Percentiles rank a stretch among this genome's conserved stretches.
Evolutionary conservation across 2,113 vertebrate genomes (phyloP).

Genomic region (Willisornis vidua): DNA sequence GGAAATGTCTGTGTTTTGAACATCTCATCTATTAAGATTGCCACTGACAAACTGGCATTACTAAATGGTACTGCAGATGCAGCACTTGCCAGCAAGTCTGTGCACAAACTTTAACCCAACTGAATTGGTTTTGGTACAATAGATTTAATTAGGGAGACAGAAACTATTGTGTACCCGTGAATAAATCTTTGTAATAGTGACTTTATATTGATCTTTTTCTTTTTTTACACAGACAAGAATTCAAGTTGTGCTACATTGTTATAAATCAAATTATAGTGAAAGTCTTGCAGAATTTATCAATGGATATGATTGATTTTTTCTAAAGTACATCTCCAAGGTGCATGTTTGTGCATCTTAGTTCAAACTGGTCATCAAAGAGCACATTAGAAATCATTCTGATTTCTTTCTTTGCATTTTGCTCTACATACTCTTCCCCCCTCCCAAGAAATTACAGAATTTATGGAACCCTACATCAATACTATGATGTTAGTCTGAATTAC

Average conservation of each 20-base stretch:
- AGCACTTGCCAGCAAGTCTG: background rate
- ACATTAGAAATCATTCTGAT: background rate
- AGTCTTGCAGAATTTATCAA: background rate
- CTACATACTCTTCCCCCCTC: background rate
- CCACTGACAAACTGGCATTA: background rate
- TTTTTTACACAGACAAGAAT: background rate
- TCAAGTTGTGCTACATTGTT: background rate
- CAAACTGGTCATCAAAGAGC: background rate
- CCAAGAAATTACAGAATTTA: background rate
- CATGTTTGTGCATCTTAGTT: background rate
- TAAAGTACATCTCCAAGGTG: background rate
- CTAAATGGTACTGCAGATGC: background rate
- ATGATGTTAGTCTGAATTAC: background rate
- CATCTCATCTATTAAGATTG: background rate
- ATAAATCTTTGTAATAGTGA: slow-evolving; percentile 3
- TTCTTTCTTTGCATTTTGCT: background rate
- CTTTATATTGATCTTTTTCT: background rate
- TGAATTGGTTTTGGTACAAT: background rate
- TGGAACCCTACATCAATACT: background rate
- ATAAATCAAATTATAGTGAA: slow-evolving; percentile 25
- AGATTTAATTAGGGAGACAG: slow-evolving; percentile 9
- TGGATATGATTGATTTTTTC: background rate
- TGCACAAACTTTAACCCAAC: background rate
- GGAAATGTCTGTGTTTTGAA: background rate
- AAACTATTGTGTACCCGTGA: background rate